phyloP scores from a whole-genome alignment of 2,888 invertebrate genomes.

The Drosophila trichaetosa region DNA sequence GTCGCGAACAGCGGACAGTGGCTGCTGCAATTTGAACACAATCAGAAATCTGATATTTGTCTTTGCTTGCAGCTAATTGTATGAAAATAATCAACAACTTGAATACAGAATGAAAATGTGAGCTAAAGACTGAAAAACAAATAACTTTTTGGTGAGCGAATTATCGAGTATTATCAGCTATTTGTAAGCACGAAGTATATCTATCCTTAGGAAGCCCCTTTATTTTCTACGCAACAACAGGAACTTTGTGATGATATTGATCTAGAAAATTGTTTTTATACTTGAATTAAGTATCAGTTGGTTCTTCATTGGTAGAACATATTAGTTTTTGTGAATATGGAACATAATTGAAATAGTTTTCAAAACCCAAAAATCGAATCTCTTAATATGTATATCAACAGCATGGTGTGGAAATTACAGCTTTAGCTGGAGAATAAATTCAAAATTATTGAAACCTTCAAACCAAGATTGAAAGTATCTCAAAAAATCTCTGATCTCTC shows the following conservation, averaged over 20 bases:
- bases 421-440: background rate
- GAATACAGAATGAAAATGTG: background rate
- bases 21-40: constrained; percentile 40
- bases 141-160: background rate
- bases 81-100: constrained; percentile 9
- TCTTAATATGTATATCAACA: background rate
- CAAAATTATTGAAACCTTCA: background rate
- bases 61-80: constrained; percentile 17
- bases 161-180: background rate
- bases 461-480: background rate
- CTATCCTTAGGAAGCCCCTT: background rate
- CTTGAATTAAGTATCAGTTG: background rate
- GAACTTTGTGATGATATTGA: background rate
- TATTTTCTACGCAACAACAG: background rate
- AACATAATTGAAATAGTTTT: background rate
- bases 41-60: constrained; percentile 1
- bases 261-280: background rate
- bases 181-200: background rate
- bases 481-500: background rate
- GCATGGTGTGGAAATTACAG: background rate
- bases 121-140: constrained; percentile 3
- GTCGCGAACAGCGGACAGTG: constrained; percentile 4
- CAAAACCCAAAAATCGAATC: background rate
- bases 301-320: background rate
- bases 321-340: background rate